A percentile compares a stretch with the other conserved stretches of the same genome.
These are phyloP conservation scores for Paragorgia papillata DNA, from an alignment of 92 coral and sea anemone genomes.

Conservation along the genomic window DNA sequence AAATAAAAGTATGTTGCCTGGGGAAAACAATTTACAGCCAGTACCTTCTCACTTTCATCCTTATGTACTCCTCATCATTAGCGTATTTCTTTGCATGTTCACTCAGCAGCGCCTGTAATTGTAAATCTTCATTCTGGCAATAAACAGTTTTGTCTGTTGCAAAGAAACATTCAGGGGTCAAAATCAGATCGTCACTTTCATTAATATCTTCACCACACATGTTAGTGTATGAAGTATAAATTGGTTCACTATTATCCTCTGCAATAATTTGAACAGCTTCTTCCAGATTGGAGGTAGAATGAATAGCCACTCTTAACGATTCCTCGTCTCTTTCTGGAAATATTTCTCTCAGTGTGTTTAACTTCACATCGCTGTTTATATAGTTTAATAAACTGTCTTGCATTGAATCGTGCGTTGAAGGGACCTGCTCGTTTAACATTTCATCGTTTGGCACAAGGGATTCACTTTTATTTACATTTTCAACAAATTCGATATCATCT, in stretches of 20 bases:
- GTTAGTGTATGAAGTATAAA: slow-evolving; percentile 44
- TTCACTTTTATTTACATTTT: background rate
- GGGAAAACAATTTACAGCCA: no score
- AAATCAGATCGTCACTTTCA: slow-evolving; percentile 26
- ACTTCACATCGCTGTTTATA: background rate
- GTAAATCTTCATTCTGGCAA: background rate
- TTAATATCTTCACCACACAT: slow-evolving; percentile 15
- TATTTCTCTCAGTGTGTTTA: slow-evolving; percentile 25
- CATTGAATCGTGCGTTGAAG: background rate
- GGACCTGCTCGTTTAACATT: background rate
- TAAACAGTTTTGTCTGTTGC: slow-evolving; percentile 45
- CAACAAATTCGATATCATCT: slow-evolving; percentile 2
- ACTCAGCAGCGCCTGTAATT: background rate
- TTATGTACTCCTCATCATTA: background rate
- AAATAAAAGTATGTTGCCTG: no score
- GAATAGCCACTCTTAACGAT: slow-evolving; percentile 39
- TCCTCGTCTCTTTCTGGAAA: slow-evolving; percentile 21
- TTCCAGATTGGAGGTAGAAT: slow-evolving; percentile 36
- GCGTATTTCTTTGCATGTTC: background rate
- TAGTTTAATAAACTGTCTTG: no score
- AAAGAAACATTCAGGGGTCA: slow-evolving; percentile 12
- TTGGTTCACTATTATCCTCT: slow-evolving; percentile 12
- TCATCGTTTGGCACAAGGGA: background rate
- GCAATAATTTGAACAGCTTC: slow-evolving; percentile 36
- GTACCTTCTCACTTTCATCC: slow-evolving; percentile 13